These are phyloP conservation scores for Onychostruthus taczanowskii DNA, from an alignment of 2,113 vertebrate genomes.

Conservation along the genomic window DNA sequence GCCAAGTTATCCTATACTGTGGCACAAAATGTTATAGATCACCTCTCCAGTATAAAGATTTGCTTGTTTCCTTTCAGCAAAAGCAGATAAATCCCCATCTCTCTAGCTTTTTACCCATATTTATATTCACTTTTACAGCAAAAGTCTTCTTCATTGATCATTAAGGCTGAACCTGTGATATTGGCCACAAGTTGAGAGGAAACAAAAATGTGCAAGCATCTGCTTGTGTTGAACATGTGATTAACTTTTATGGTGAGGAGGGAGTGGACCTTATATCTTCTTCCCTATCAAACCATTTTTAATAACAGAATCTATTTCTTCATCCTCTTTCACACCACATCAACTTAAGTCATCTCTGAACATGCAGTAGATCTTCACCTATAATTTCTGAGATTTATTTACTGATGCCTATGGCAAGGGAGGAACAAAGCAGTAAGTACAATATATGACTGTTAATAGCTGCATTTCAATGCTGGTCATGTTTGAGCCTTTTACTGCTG, in stretches of 20 bases:
- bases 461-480: not conserved
- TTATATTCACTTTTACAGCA: not conserved
- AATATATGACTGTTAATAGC: not conserved
- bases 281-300: not conserved
- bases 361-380: not conserved
- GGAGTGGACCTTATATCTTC: not conserved
- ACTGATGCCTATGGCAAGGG: not conserved
- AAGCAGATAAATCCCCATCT: not conserved
- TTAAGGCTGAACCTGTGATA: not conserved
- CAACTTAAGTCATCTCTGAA: not conserved
- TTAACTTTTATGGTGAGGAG: not conserved
- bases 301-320: not conserved
- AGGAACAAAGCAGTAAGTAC: not conserved
- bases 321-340: not conserved
- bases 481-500: not conserved
- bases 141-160: not conserved
- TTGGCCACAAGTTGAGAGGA: not conserved
- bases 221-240: not conserved
- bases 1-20: not conserved
- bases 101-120: not conserved
- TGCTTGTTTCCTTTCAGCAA: not conserved
- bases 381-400: slow-evolving; percentile 18
- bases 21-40: not conserved
- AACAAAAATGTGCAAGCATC: not conserved
- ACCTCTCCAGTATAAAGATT: not conserved